Conservation (phyloP, 2,888 invertebrate species). For the Caradrina clavipalpis region DNA sequence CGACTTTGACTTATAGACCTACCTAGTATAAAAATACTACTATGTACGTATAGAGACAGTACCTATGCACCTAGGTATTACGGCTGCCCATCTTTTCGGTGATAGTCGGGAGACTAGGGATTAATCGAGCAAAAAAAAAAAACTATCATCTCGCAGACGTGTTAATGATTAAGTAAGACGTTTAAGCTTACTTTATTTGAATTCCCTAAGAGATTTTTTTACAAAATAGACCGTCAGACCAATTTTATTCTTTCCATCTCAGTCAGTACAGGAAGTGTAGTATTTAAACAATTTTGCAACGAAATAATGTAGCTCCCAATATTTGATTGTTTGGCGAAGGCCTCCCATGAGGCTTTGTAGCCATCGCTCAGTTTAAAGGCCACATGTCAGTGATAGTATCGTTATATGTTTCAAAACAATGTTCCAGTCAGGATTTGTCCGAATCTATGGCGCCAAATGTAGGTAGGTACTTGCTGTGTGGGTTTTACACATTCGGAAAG, state of each 20-base stretch:
- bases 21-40: too few relatives aligned
- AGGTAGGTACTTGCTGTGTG: not conserved
- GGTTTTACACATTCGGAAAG: not conserved
- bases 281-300: constrained; percentile 2
- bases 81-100: too few relatives aligned
- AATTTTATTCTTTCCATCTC: not conserved
- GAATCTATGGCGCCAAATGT: not conserved
- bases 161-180: too few relatives aligned
- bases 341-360: constrained; percentile 23
- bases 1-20: too few relatives aligned
- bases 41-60: too few relatives aligned
- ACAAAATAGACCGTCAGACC: not conserved
- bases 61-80: too few relatives aligned
- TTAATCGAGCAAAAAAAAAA: too few relatives aligned
- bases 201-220: too few relatives aligned
- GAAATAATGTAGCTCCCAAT: not conserved
- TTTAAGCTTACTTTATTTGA: too few relatives aligned
- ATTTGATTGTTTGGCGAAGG: constrained; percentile 26
- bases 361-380: constrained; percentile 35
- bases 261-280: constrained; percentile 9
- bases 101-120: too few relatives aligned
- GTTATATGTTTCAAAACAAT: constrained; percentile 13
- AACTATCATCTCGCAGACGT: too few relatives aligned
- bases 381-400: constrained; percentile 28
- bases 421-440: not conserved